Evolutionary conservation across 2,113 vertebrate species (phyloP).

Genomic region (Dipodomys merriami): DNA sequence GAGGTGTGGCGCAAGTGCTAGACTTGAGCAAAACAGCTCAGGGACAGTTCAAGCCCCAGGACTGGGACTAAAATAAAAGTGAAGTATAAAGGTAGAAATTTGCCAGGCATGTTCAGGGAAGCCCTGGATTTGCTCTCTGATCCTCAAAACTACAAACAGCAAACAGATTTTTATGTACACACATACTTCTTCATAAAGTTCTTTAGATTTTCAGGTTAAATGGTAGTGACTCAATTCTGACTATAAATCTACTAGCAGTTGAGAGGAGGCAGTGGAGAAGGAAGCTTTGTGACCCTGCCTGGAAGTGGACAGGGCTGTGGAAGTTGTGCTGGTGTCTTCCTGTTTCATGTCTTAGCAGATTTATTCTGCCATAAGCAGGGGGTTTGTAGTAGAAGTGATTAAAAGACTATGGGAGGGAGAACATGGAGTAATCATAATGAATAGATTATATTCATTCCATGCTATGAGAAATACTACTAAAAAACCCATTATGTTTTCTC

Average conservation of each 20-base stretch:
- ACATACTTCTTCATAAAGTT: not conserved
- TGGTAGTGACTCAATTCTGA: not conserved
- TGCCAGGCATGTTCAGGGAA: not conserved
- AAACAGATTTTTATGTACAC: not conserved
- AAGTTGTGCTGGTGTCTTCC: not conserved
- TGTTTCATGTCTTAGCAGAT: not conserved
- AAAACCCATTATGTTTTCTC: not conserved
- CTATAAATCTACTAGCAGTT: not conserved
- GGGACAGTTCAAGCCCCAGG: too few species aligned
- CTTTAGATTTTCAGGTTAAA: slow-evolving; percentile 3
- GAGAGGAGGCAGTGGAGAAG: not conserved
- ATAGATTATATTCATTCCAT: not conserved
- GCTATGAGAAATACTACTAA: not conserved
- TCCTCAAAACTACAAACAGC: not conserved
- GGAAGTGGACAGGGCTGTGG: rapidly evolving
- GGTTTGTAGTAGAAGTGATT: not conserved
- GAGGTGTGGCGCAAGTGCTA: too few species aligned
- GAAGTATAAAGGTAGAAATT: too few species aligned
- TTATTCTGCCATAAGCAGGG: not conserved
- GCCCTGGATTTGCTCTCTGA: not conserved
- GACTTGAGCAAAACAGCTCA: too few species aligned
- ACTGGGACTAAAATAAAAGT: too few species aligned
- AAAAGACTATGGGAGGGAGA: not conserved
- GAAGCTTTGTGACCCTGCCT: not conserved
- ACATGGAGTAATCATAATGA: not conserved